Conservation (phyloP, 2,113 vertebrate species). For the Gobiocypris rarus region DNA sequence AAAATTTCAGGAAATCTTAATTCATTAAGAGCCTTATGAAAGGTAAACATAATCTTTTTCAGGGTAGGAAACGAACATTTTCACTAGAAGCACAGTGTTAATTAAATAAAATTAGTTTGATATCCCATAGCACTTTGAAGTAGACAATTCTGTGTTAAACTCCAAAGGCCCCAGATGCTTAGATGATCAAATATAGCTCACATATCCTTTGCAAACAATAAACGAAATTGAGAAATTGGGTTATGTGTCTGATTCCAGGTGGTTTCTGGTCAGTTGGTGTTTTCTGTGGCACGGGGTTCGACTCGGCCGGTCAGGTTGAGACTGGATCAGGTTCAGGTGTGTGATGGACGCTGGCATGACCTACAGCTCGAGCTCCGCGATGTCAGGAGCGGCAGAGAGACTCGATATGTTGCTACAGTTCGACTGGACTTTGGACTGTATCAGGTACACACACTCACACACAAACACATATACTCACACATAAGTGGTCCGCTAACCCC, state of each 20-base stretch:
- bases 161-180: neutral
- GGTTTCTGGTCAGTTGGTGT: conserved; percentile 86
- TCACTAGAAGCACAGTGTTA: neutral
- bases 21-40: conserved; percentile 4
- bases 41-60: neutral
- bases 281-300: conserved; percentile 83
- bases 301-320: conserved; percentile 83
- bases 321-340: conserved; percentile 89
- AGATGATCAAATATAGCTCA: neutral
- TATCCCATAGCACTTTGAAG: conserved; percentile 5
- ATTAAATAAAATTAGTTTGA: neutral
- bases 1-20: neutral
- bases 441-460: conserved; percentile 78
- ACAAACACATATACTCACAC: neutral
- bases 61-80: neutral
- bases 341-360: conserved; percentile 94
- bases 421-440: conserved; percentile 92
- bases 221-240: neutral
- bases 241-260: conserved; percentile 77
- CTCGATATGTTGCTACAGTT: conserved; percentile 86
- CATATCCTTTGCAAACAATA: neutral
- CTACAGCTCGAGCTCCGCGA: conserved; percentile 92
- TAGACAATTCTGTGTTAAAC: neutral
- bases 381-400: conserved; percentile 82
- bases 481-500: neutral